Evolutionary conservation across 1,140 invertebrate species (phyloP).

Genomic region (Diploscapter pachys): DNA sequence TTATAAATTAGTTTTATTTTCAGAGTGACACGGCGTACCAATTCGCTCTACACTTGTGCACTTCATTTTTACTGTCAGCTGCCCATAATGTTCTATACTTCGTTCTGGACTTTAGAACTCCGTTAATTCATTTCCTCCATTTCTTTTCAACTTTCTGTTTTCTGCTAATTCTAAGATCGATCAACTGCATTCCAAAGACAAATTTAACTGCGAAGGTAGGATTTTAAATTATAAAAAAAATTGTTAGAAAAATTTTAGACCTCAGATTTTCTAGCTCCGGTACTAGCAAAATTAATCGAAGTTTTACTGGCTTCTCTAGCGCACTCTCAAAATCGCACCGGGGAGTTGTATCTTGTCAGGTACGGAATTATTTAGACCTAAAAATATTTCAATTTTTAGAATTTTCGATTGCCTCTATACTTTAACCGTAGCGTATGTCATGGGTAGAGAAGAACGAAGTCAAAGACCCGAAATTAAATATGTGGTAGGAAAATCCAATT

Average conservation of each 20-base stretch:
- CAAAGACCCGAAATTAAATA: too few relatives aligned
- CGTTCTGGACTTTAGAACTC: conserved; percentile 34
- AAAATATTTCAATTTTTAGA: conserved; percentile 6
- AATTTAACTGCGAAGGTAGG: not conserved
- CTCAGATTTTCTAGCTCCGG: conserved; percentile 20
- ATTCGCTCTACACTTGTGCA: too few relatives aligned
- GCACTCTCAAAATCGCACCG: conserved; percentile 36
- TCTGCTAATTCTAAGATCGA: conserved; percentile 3
- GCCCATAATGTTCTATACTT: conserved; percentile 39
- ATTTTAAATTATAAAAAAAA: not conserved
- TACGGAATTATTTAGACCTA: not conserved
- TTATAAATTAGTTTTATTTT: too few relatives aligned
- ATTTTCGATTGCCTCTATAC: conserved; percentile 33
- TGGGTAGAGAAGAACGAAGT: too few relatives aligned
- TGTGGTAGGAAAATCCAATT: too few relatives aligned
- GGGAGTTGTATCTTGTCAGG: conserved; percentile 34
- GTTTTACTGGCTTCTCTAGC: conserved; percentile 24
- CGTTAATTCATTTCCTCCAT: conserved; percentile 36
- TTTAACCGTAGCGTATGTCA: not conserved
- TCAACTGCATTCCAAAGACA: not conserved
- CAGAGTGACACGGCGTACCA: too few relatives aligned
- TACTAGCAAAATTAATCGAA: conserved; percentile 23
- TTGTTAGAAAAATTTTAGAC: not conserved
- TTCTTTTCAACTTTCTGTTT: conserved; percentile 31
- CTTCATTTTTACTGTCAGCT: conserved; percentile 30